Evolutionary conservation across 2,888 invertebrate genomes (phyloP), one percentile per base, ranked within the genome.

Genomic region (Aelia acuminata): DNA sequence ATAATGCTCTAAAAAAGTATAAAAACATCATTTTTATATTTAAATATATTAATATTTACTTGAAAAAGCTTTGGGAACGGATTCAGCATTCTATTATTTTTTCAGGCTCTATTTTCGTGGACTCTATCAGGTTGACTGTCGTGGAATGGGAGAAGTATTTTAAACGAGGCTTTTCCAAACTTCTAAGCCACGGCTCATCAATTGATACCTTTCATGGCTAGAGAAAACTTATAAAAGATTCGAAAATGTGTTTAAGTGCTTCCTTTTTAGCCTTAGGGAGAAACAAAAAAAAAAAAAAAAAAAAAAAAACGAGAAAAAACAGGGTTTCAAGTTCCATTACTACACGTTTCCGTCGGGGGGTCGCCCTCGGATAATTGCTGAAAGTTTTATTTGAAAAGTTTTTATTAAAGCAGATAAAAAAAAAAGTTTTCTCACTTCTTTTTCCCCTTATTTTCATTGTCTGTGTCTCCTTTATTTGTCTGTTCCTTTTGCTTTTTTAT

Each of bases 311-410:
- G 26, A 10, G 10, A 26, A 63, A 31, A 63, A 63, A 57, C 26
- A 1, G 26, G 13, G 10, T 13, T 31, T 3, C 63, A 63, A 63
- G 63, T 63, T 63, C 63, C 63, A 63, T 63, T 63, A 63, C 63
- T 3, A 63, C 80, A n/a, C 43, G 11, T 22, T 80, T 43, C 80
- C 80, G 80, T 43, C 80, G 3, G n/a, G 43, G 43, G 11, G 57
- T 85, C 85, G 22, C 57, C 39, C 50, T 39, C 31, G 57, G 85
- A 85, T 85, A 85, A 85, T 85, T 85, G 85, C 85, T 57, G 20
- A 85, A 85, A 85, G 35, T 85, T 85, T 85, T 85, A 85, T 85
- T 85, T 85, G 85, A 85, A 85, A 85, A 85, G 50, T 85, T 85
- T 85, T 85, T 50, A 85, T 85, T 85, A 85, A 85, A 85, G 85